phyloP scores from a whole-genome alignment of 2,113 vertebrate genomes.

The Aegotheles bennettii region DNA sequence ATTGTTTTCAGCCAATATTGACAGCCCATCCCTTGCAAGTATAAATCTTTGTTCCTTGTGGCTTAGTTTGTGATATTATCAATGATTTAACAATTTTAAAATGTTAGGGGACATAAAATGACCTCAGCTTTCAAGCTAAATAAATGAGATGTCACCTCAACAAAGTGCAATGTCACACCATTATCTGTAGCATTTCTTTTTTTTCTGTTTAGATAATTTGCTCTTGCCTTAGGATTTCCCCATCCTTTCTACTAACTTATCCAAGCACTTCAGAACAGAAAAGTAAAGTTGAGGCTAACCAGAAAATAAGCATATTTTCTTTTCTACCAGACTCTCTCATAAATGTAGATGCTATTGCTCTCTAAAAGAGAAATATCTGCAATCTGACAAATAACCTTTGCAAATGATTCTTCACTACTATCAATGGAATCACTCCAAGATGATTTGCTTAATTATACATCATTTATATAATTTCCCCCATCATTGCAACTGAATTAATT shows the following conservation, averaged over 20 bases:
- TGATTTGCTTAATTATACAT: background rate
- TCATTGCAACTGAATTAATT: background rate
- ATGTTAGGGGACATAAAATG: background rate
- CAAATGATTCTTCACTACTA: background rate
- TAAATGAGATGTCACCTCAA: background rate
- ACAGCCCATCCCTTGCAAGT: background rate
- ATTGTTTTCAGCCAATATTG: background rate
- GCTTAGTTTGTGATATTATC: background rate
- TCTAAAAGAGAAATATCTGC: background rate
- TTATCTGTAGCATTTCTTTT: background rate
- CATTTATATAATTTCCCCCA: background rate
- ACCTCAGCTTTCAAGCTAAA: background rate
- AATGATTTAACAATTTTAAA: background rate
- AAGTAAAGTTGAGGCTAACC: background rate
- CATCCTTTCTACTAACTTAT: background rate
- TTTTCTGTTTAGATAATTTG: background rate
- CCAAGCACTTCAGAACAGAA: background rate
- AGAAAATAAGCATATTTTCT: background rate
- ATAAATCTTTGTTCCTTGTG: background rate
- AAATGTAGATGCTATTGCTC: background rate
- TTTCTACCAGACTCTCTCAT: background rate
- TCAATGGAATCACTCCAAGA: background rate
- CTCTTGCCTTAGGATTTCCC: background rate
- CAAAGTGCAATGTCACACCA: background rate
- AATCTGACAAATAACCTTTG: background rate